These are phyloP conservation scores for Galendromus occidentalis DNA, from an alignment of 1,140 invertebrate genomes.

Conservation along the genomic window DNA sequence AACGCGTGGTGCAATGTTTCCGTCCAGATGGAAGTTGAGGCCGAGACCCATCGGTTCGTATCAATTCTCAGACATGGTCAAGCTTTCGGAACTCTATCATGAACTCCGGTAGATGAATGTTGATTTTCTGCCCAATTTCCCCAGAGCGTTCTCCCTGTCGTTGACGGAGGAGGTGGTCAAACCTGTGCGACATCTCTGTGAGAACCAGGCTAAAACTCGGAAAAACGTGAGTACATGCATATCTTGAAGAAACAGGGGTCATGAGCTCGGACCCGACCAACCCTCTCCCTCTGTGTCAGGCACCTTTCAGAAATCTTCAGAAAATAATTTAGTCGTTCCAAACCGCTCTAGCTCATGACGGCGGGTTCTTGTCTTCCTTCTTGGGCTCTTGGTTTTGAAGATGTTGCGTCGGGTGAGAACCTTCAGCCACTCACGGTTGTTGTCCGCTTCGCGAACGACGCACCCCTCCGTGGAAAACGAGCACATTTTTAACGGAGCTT, in stretches of 20 bases:
- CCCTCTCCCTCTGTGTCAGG: neutral
- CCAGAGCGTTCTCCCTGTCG: slow-evolving; percentile 47
- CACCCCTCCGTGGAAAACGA: too few species aligned
- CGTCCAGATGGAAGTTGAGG: slow-evolving; percentile 67
- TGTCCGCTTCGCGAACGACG: too few species aligned
- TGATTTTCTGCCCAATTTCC: slow-evolving; percentile 19
- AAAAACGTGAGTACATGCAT: slow-evolving; percentile 33
- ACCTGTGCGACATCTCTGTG: slow-evolving; percentile 48
- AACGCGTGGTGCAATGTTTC: slow-evolving; percentile 74
- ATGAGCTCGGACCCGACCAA: neutral
- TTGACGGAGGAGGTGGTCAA: slow-evolving; percentile 69
- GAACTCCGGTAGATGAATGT: neutral
- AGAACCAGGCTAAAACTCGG: slow-evolving; percentile 47
- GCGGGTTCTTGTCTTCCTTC: too few species aligned
- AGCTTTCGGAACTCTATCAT: neutral
- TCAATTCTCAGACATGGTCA: neutral
- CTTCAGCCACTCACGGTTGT: too few species aligned
- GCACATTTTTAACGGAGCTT: too few species aligned
- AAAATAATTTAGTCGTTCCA: too few species aligned
- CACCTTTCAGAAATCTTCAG: too few species aligned
- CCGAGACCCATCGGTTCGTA: slow-evolving; percentile 54
- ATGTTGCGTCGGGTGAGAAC: too few species aligned
- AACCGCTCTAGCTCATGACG: too few species aligned
- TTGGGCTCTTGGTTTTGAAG: too few species aligned
- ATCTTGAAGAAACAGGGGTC: neutral